Evolutionary conservation across 2,113 vertebrate species (phyloP).

Genomic region (Dromiciops gliroides): DNA sequence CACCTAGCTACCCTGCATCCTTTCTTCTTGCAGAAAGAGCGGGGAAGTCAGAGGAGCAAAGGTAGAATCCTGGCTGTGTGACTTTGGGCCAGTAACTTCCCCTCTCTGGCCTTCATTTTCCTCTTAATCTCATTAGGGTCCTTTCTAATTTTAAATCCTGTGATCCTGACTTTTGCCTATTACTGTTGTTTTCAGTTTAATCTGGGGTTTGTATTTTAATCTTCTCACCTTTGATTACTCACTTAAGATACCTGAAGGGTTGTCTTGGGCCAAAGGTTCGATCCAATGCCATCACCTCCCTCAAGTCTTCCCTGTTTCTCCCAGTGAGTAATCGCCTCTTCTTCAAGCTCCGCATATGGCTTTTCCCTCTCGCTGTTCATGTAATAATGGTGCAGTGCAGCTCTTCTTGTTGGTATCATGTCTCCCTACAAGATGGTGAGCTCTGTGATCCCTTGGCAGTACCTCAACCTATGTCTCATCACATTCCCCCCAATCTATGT

Average conservation of each 20-base stretch:
- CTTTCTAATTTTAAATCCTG: neutral
- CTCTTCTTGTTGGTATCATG: neutral
- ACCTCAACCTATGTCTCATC: neutral
- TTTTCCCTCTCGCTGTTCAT: neutral
- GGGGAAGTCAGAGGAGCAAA: neutral
- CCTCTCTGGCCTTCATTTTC: neutral
- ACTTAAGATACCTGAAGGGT: neutral
- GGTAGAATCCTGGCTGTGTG: neutral
- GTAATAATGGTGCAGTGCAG: neutral
- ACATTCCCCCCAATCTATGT: neutral
- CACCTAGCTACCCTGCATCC: no score
- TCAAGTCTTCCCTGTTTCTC: neutral
- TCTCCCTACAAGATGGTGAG: neutral
- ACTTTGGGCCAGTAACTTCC: neutral
- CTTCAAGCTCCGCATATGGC: neutral
- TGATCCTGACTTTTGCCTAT: neutral
- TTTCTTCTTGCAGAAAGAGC: neutral
- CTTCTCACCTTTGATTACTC: neutral
- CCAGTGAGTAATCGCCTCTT: no score
- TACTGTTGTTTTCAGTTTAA: neutral
- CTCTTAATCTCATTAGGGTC: neutral
- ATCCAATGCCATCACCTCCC: neutral
- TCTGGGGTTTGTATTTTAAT: neutral
- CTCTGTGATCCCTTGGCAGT: neutral
- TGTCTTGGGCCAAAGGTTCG: neutral